Evolutionary conservation across 2,888 invertebrate genomes (phyloP).

Genomic region (Galeopsomyia nigrocyanea): DNA sequence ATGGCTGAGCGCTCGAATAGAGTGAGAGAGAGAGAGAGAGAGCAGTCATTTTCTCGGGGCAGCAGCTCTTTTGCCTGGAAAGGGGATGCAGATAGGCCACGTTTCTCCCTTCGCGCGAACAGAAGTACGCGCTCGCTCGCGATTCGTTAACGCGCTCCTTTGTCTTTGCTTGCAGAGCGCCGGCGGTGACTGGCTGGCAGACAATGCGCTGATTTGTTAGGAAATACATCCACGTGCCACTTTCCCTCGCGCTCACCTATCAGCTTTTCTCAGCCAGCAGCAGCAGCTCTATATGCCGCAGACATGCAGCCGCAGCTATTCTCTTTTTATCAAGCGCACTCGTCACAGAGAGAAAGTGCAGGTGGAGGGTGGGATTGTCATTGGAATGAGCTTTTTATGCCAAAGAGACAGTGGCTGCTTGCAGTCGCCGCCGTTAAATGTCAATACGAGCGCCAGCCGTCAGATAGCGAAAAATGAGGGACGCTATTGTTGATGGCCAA

Average conservation of each 20-base stretch:
- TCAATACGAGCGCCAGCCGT: conserved; percentile 16
- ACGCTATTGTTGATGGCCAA: background rate
- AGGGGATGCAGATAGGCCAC: conserved; percentile 68
- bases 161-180: conserved; percentile 58
- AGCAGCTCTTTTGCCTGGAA: background rate
- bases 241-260: conserved; percentile 50
- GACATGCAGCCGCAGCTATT: conserved; percentile 10
- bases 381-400: conserved; percentile 29
- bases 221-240: conserved; percentile 61
- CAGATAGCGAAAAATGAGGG: conserved; percentile 13
- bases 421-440: conserved; percentile 28
- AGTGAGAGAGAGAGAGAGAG: conserved; percentile 44
- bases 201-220: conserved; percentile 62
- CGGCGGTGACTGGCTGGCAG: conserved; percentile 46
- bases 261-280: background rate
- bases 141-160: conserved; percentile 66
- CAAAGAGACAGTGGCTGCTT: background rate
- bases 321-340: conserved; percentile 32
- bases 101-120: conserved; percentile 55
- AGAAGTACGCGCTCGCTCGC: conserved; percentile 52
- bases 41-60: conserved; percentile 44
- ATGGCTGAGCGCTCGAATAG: conserved; percentile 47
- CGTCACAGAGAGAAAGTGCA: background rate
- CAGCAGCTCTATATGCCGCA: background rate
- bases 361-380: conserved; percentile 6